Percentiles rank a stretch among this genome's conserved stretches.
phyloP scores from a whole-genome alignment of 2,113 vertebrate genomes.

The Mus spicilegus region DNA sequence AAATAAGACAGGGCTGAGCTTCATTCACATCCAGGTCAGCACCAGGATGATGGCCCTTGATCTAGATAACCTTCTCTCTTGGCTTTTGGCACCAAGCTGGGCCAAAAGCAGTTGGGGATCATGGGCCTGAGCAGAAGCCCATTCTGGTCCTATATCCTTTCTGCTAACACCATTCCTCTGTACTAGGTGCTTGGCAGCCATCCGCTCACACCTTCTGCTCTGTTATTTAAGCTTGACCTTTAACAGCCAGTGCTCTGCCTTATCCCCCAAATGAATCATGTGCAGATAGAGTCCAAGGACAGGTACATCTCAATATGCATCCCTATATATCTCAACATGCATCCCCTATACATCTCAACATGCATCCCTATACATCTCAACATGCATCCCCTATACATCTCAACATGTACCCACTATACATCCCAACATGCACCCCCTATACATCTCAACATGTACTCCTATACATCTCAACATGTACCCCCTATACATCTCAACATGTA shows the following conservation, averaged over 20 bases:
- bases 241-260: conserved; percentile 19
- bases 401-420: background rate
- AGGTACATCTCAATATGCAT: background rate
- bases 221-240: conserved; percentile 49
- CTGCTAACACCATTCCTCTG: background rate
- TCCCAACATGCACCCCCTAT: background rate
- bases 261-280: background rate
- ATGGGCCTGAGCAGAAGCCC: background rate
- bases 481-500: too few relatives aligned
- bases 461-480: too few relatives aligned
- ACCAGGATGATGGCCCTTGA: background rate
- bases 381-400: background rate
- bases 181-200: background rate
- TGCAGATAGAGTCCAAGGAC: background rate
- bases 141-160: background rate
- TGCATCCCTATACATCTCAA: too few relatives aligned
- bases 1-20: background rate
- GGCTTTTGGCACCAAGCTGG: background rate
- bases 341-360: too few relatives aligned
- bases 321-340: too few relatives aligned
- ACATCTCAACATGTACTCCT: background rate
- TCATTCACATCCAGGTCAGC: background rate
- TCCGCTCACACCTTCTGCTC: background rate
- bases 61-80: background rate
- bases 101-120: background rate